Evolutionary conservation across 2,113 vertebrate species (phyloP).

Genomic region (Eonycteris spelaea): DNA sequence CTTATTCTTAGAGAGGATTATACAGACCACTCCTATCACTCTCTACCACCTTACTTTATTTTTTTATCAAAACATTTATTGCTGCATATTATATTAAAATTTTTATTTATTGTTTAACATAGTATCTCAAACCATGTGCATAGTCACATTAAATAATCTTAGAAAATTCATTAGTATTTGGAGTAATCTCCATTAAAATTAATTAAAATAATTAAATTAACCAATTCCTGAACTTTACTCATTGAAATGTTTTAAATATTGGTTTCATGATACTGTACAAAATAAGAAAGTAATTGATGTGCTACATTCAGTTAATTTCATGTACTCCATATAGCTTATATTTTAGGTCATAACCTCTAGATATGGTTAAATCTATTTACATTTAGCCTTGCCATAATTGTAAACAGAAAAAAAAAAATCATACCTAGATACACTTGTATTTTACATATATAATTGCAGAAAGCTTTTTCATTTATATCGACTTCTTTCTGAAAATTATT

Average conservation of each 20-base stretch:
- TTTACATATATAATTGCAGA: not conserved
- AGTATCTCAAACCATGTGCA: not conserved
- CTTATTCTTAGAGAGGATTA: not conserved
- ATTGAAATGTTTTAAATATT: not conserved
- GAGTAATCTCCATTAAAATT: not conserved
- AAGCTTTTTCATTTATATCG: not conserved
- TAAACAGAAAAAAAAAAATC: not conserved
- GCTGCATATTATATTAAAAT: not conserved
- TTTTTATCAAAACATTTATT: not conserved
- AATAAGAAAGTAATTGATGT: conserved; percentile 20
- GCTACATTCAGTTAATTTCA: not conserved
- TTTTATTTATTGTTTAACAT: not conserved
- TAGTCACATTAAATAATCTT: not conserved
- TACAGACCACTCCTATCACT: not conserved
- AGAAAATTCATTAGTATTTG: not conserved
- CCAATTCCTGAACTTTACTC: not conserved
- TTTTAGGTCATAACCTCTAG: not conserved
- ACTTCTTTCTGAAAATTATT: not conserved
- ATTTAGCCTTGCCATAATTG: not conserved
- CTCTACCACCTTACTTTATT: not conserved
- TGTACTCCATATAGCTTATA: not conserved
- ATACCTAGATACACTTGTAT: not conserved
- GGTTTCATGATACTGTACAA: not conserved
- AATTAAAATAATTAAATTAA: not conserved
- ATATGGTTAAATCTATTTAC: not conserved